Conservation (phyloP, 2,113 vertebrate species). For the Myrmecophaga tridactyla region DNA sequence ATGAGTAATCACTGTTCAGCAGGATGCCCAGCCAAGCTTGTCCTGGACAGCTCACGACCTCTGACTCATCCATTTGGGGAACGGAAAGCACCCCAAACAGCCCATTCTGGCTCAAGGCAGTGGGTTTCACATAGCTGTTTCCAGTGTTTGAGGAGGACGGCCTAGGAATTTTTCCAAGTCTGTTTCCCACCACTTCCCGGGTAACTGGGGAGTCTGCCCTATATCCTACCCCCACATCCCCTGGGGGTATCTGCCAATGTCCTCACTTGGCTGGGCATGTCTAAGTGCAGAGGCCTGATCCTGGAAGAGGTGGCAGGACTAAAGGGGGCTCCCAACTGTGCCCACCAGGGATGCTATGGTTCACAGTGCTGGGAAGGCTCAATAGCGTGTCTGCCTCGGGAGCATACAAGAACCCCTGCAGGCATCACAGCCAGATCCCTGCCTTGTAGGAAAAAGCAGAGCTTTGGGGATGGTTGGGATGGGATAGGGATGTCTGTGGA, state of each 20-base stretch:
- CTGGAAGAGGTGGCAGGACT: not conserved
- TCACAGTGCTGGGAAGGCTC: not conserved
- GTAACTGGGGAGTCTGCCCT: not conserved
- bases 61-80: not conserved
- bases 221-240: accelerated
- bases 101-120: not conserved
- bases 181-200: not conserved
- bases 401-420: not conserved
- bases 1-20: accelerated
- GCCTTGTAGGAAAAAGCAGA: not conserved
- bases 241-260: accelerated
- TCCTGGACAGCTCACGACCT: not conserved
- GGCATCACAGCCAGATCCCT: not conserved
- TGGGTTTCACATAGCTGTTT: not conserved
- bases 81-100: not conserved
- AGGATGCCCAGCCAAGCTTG: not conserved
- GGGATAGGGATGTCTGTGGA: not conserved
- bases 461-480: not conserved
- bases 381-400: not conserved
- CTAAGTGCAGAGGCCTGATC: not conserved
- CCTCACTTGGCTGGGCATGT: accelerated
- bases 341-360: accelerated
- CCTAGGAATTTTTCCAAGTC: not conserved
- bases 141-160: not conserved
- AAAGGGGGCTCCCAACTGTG: not conserved